Evolutionary conservation across 2,888 invertebrate genomes (phyloP).

Genomic region (Dysmachus trigonus): DNA sequence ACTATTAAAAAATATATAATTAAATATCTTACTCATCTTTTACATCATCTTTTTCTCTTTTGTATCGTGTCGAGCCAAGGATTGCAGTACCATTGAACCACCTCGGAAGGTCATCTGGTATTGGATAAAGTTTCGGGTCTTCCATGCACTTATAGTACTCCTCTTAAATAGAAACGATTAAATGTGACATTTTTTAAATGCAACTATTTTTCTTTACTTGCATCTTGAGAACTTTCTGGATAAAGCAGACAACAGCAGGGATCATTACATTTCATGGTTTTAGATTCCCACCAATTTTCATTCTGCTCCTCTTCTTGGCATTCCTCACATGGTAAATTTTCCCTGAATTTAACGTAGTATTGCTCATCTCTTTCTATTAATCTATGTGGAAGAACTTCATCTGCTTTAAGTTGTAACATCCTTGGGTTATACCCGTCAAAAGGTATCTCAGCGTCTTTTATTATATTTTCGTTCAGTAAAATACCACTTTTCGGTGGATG

Average conservation of each 20-base stretch:
- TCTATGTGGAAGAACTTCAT: not conserved
- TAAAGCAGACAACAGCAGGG: conserved; percentile 19
- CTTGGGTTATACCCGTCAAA: conserved; percentile 60
- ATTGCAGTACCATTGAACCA: conserved; percentile 53
- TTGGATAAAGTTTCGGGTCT: conserved; percentile 47
- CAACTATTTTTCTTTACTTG: not conserved
- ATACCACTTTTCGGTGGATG: conserved; percentile 60
- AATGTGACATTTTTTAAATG: not conserved
- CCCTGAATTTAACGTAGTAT: not conserved
- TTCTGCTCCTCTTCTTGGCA: conserved; percentile 48
- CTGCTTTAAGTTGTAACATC: conserved; percentile 53
- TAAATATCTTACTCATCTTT: not conserved
- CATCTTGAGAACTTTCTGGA: not conserved
- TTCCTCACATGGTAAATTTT: conserved; percentile 40
- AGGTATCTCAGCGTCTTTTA: conserved; percentile 54
- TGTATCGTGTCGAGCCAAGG: not conserved
- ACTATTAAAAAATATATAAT: not conserved
- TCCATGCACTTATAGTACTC: conserved; percentile 13
- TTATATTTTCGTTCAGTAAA: conserved; percentile 58
- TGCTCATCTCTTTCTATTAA: conserved; percentile 3
- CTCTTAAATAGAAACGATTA: not conserved
- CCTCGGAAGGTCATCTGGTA: conserved; percentile 59
- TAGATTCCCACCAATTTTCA: not conserved
- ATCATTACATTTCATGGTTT: not conserved
- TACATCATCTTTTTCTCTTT: not conserved